Evolutionary conservation across 1,140 invertebrate species (phyloP).

Genomic region (Cotesia glomerata): DNA sequence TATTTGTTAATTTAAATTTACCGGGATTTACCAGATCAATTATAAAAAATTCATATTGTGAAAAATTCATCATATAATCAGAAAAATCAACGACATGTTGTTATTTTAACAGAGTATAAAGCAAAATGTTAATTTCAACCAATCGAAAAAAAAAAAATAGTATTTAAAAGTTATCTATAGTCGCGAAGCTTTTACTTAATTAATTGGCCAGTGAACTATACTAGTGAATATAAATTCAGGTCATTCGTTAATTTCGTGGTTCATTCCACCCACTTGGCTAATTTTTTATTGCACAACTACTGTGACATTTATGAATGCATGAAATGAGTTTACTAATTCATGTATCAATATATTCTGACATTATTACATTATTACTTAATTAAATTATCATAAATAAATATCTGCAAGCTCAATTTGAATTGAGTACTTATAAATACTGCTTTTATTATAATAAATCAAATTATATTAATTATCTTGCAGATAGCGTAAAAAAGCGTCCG

Average conservation of each 20-base stretch:
- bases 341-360: neutral
- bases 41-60: too few species aligned
- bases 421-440: too few species aligned
- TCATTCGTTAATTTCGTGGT: constrained; percentile 49
- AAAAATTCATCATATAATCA: too few species aligned
- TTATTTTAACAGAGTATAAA: too few species aligned
- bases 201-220: constrained; percentile 44
- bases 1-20: too few species aligned
- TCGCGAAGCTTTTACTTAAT: constrained; percentile 42
- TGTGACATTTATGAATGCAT: constrained; percentile 7
- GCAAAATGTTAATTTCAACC: neutral
- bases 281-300: constrained; percentile 9
- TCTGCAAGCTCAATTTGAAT: too few species aligned
- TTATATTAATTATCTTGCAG: too few species aligned
- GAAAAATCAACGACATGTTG: too few species aligned
- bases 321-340: neutral
- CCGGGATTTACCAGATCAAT: too few species aligned
- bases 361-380: neutral
- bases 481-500: neutral
- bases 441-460: too few species aligned
- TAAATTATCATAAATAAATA: neutral
- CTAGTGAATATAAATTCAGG: constrained; percentile 17
- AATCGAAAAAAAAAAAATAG: neutral
- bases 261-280: constrained; percentile 42
- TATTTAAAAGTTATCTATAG: neutral